These are phyloP conservation scores for Pampusana beccarii DNA, from an alignment of 2,113 vertebrate species.

Conservation along the genomic window DNA sequence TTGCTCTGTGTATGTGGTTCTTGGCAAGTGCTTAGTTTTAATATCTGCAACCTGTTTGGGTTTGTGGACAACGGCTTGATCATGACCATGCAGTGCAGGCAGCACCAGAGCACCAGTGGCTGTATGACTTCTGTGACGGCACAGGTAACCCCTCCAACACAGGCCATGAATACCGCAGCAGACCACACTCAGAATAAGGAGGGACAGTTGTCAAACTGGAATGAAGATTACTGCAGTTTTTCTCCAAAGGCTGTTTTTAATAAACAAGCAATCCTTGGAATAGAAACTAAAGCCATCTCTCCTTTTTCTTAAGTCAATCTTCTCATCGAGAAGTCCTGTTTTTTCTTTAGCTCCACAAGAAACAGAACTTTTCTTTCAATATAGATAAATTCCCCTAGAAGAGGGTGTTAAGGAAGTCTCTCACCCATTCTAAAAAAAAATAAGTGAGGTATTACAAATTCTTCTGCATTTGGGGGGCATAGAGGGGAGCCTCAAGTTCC, in stretches of 20 bases:
- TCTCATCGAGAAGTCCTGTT: background rate
- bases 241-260: background rate
- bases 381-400: background rate
- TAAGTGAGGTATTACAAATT: background rate
- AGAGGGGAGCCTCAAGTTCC: background rate
- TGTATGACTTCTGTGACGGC: background rate
- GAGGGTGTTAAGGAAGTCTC: background rate
- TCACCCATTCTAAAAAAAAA: too few relatives aligned
- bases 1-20: background rate
- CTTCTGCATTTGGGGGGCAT: background rate
- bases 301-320: background rate
- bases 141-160: rapidly evolving
- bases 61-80: background rate
- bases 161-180: background rate
- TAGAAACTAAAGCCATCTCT: background rate
- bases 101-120: background rate
- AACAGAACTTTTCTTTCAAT: background rate
- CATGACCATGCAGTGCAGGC: background rate
- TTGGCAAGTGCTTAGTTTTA: background rate
- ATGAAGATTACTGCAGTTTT: background rate
- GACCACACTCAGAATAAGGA: background rate
- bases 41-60: background rate
- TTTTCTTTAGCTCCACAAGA: background rate
- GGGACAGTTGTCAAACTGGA: background rate
- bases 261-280: background rate